A percentile compares a stretch with the other conserved stretches of the same genome.
These are phyloP conservation scores for Semnornis frantzii DNA, from an alignment of 2,113 vertebrate species.

Conservation along the genomic window DNA sequence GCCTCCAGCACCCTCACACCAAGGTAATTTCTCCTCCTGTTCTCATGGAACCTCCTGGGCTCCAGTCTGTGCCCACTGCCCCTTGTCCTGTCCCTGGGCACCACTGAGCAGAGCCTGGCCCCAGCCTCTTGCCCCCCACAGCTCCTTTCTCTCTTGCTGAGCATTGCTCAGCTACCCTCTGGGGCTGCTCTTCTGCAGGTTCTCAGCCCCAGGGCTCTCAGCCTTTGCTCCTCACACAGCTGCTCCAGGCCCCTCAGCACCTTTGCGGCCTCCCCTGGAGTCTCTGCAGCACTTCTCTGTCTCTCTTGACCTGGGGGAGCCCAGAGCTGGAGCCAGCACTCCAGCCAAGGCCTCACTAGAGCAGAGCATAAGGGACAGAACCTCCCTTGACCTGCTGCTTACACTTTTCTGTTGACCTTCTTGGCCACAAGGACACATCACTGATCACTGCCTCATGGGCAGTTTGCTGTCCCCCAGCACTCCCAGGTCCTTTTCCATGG, in stretches of 20 bases:
- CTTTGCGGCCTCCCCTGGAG: not conserved
- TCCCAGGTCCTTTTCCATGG: not conserved
- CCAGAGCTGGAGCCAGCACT: not conserved
- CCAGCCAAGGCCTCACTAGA: not conserved
- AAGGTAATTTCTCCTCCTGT: too few relatives aligned
- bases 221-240: not conserved
- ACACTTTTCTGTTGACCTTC: not conserved
- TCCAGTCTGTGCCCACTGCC: too few relatives aligned
- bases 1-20: not conserved
- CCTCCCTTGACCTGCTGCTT: not conserved
- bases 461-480: not conserved
- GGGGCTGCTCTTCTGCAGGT: not conserved
- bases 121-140: too few relatives aligned
- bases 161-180: too few relatives aligned
- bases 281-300: not conserved
- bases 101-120: too few relatives aligned
- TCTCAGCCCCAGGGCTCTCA: not conserved
- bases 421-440: not conserved
- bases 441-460: not conserved
- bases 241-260: not conserved
- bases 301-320: not conserved
- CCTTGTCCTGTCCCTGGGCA: too few relatives aligned
- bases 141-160: too few relatives aligned
- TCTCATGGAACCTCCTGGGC: too few relatives aligned
- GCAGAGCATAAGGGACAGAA: not conserved